phyloP scores from a whole-genome alignment of 1,140 invertebrate genomes.

The Scaptomyza hsui region DNA sequence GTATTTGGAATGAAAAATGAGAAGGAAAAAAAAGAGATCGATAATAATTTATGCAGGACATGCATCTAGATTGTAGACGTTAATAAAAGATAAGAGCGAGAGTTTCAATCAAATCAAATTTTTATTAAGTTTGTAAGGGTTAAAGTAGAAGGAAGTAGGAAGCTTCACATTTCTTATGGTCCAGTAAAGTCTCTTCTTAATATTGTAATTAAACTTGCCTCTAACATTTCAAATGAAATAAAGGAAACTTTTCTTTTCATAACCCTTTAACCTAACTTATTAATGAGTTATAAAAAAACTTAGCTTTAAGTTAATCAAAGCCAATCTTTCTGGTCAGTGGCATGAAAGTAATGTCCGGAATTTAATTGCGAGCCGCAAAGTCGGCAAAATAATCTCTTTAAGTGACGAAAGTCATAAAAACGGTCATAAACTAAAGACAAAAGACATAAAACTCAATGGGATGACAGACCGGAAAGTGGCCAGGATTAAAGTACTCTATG shows the following conservation, averaged over 20 bases:
- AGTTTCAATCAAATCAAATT: no score
- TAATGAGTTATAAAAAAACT: no score
- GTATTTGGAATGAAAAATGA: neutral
- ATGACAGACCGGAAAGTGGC: conserved; percentile 22
- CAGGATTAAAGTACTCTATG: conserved; percentile 3
- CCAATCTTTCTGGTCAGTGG: conserved; percentile 27
- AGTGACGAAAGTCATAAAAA: conserved; percentile 55
- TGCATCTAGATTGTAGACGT: neutral
- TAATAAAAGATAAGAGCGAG: neutral
- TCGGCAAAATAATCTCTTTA: conserved; percentile 31
- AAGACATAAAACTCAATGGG: conserved; percentile 48
- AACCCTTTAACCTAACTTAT: conserved; percentile 28
- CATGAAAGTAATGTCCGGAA: conserved; percentile 37
- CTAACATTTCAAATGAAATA: no score
- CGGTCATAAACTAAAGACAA: conserved; percentile 60
- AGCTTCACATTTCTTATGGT: no score
- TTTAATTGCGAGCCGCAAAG: conserved; percentile 10
- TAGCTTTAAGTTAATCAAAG: conserved; percentile 20
- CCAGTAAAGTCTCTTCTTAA: no score
- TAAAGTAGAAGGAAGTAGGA: no score
- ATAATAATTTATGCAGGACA: neutral
- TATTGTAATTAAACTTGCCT: no score
- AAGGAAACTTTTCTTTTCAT: neutral
- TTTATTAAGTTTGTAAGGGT: no score
- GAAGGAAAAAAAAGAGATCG: neutral